A percentile compares a stretch with the other conserved stretches of the same genome.
These are phyloP conservation scores for Lumbricus terrestris DNA, from an alignment of 2,888 invertebrate species.

Conservation along the genomic window DNA sequence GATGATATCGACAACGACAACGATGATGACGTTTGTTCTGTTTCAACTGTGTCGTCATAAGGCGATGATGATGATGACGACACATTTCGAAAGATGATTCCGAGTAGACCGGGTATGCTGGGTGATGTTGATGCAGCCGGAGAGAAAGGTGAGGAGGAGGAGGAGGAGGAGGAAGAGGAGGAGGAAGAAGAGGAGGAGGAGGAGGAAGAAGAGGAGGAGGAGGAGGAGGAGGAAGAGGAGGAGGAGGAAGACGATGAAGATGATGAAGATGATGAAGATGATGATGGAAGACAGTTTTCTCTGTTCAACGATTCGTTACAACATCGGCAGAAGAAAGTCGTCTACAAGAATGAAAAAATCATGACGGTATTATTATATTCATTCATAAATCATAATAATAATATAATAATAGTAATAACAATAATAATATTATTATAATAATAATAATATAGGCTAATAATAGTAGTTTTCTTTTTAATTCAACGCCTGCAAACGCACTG, in stretches of 20 bases:
- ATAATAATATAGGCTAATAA: too few relatives aligned
- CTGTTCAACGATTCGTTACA: neutral
- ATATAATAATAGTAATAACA: too few relatives aligned
- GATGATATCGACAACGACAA: constrained; percentile 12
- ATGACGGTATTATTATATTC: neutral
- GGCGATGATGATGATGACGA: neutral
- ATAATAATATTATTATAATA: too few relatives aligned
- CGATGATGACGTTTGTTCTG: neutral
- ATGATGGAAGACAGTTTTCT: constrained; percentile 8
- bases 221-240: constrained; percentile 18
- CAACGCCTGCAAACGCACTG: too few relatives aligned
- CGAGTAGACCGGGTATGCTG: neutral
- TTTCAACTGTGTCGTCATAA: neutral
- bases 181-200: constrained; percentile 14
- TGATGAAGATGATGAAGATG: constrained; percentile 23
- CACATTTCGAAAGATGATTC: neutral
- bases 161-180: constrained; percentile 16
- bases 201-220: neutral
- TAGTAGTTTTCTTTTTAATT: too few relatives aligned
- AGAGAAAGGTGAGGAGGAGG: neutral
- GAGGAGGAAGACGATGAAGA: constrained; percentile 16
- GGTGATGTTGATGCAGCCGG: neutral
- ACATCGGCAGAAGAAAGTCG: neutral
- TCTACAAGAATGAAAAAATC: neutral
- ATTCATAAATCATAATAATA: too few relatives aligned